Evolutionary conservation across 1,140 invertebrate species (phyloP).

Genomic region (Pogonognathellus flavescens): DNA sequence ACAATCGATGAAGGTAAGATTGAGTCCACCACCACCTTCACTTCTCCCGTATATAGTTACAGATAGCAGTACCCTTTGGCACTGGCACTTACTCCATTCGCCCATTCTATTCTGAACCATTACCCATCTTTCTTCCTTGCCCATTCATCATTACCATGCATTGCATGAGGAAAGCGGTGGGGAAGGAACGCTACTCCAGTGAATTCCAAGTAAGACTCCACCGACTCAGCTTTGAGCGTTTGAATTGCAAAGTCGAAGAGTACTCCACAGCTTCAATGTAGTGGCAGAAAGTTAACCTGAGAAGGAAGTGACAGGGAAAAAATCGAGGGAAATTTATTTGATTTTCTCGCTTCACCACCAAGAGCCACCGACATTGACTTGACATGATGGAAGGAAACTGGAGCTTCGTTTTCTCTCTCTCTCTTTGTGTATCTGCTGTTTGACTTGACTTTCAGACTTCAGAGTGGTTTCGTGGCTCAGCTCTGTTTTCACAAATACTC

Average conservation of each 20-base stretch:
- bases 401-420: background rate
- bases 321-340: constrained; percentile 67
- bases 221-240: constrained; percentile 39
- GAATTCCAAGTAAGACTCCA: constrained; percentile 37
- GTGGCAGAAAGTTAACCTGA: constrained; percentile 61
- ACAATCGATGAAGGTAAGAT: constrained; percentile 66
- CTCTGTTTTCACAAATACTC: background rate
- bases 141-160: constrained; percentile 47
- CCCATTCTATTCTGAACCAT: background rate
- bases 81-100: background rate
- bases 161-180: constrained; percentile 35
- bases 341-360: constrained; percentile 64
- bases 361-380: constrained; percentile 58
- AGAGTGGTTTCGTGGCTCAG: background rate
- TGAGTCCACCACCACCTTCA: constrained; percentile 19
- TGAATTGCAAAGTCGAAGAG: constrained; percentile 55
- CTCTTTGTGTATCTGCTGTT: background rate
- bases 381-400: constrained; percentile 55
- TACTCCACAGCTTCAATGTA: constrained; percentile 30
- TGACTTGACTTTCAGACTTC: constrained; percentile 20
- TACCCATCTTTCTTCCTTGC: background rate
- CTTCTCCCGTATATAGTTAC: background rate
- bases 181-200: constrained; percentile 35
- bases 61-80: background rate
- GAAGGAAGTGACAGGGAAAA: constrained; percentile 65